Percentiles rank a stretch among this genome's conserved stretches.
These are phyloP conservation scores for Zaprionus tsacasi DNA, from an alignment of 1,140 invertebrate species.

Conservation along the genomic window DNA sequence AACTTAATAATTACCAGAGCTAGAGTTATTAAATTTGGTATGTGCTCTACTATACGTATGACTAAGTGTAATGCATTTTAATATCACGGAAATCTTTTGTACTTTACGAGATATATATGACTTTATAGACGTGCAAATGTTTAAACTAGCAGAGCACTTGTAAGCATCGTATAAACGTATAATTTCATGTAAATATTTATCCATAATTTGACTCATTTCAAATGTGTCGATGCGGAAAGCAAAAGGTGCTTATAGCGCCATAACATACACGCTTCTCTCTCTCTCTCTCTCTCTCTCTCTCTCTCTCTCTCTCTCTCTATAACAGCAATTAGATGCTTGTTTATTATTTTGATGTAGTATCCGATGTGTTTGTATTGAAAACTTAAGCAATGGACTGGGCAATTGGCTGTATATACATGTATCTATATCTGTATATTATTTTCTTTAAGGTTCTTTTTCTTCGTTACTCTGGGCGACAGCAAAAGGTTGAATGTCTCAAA, in stretches of 20 bases:
- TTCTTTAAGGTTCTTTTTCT: not conserved
- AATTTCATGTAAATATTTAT: conserved; percentile 30
- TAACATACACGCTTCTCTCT: not conserved
- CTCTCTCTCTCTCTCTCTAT: not conserved
- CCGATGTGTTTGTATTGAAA: conserved; percentile 47
- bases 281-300: not conserved
- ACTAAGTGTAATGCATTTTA: no score
- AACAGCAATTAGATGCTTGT: conserved; percentile 56
- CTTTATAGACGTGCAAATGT: not conserved
- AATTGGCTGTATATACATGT: conserved; percentile 18
- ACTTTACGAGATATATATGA: not conserved
- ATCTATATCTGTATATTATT: not conserved
- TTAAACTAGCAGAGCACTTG: not conserved
- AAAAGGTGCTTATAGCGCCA: not conserved
- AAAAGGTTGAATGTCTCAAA: conserved; percentile 64
- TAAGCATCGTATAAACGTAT: not conserved
- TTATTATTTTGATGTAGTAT: conserved; percentile 69
- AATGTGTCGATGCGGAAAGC: not conserved
- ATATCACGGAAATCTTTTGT: not conserved
- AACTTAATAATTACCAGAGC: not conserved
- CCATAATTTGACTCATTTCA: conserved; percentile 10
- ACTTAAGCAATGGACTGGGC: conserved; percentile 54
- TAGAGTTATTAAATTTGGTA: not conserved
- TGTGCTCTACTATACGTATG: not conserved
- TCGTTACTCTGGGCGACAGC: conserved; percentile 10